A percentile compares a stretch with the other conserved stretches of the same genome.
These are phyloP conservation scores for Leptinotarsa tumamoca DNA, from an alignment of 2,888 invertebrate genomes.

Conservation along the genomic window DNA sequence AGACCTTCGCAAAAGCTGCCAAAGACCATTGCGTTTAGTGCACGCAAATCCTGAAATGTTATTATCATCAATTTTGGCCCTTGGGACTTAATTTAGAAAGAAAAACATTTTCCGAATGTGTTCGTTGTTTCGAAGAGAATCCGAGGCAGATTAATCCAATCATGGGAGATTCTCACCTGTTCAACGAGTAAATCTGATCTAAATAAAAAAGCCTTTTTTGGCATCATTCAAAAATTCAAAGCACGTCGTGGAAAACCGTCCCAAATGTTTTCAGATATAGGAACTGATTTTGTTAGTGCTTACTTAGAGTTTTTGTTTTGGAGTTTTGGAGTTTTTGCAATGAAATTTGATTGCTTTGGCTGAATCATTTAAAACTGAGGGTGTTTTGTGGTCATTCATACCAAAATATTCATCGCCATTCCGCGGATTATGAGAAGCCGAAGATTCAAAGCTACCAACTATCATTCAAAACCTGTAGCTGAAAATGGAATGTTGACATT, in stretches of 20 bases:
- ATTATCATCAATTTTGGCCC: conserved; percentile 24
- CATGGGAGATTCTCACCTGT: not conserved
- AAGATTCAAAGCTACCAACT: not conserved
- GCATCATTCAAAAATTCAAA: not conserved
- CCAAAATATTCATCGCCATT: not conserved
- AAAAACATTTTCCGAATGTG: not conserved
- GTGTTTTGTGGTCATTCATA: not conserved
- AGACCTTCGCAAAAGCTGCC: no score
- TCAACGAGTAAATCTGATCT: not conserved
- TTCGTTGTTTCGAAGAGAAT: not conserved
- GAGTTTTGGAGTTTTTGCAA: not conserved
- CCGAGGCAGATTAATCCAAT: not conserved
- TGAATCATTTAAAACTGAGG: not conserved
- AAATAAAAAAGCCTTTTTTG: not conserved
- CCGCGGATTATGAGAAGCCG: not conserved
- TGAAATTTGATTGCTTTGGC: not conserved
- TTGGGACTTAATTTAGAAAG: not conserved
- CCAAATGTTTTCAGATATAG: not conserved
- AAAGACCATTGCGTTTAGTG: conserved; percentile 20
- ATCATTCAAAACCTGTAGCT: not conserved
- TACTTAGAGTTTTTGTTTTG: not conserved
- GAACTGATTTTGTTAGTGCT: not conserved
- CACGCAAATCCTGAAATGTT: conserved; percentile 41
- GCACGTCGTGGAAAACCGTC: conserved; percentile 1
- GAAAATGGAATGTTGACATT: not conserved